Conservation (phyloP, 2,797 vertebrate genomes). For the Amblyraja radiata region DNA sequence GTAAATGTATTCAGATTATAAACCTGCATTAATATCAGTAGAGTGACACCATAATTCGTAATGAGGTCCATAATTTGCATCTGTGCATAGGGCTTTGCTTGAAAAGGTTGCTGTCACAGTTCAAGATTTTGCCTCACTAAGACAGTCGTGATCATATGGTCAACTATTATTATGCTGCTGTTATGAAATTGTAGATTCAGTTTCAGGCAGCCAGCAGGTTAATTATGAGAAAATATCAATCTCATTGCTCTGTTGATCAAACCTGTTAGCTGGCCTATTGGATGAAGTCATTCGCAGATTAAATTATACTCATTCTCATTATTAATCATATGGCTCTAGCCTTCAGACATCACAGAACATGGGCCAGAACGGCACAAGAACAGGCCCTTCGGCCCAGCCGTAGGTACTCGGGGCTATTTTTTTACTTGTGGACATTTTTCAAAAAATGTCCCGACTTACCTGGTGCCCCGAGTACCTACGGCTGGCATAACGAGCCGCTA, state of each 20-base stretch:
- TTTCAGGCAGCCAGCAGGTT: neutral
- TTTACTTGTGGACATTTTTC: too few relatives aligned
- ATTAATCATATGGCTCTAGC: neutral
- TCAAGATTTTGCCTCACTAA: neutral
- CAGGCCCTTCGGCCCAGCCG: too few relatives aligned
- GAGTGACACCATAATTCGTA: neutral
- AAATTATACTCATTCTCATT: too few relatives aligned
- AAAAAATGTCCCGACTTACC: too few relatives aligned
- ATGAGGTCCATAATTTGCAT: neutral
- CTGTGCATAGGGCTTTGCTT: neutral
- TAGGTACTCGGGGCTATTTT: too few relatives aligned
- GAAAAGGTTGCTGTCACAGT: neutral
- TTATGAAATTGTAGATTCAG: neutral
- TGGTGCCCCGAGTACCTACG: too few relatives aligned
- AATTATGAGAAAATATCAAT: neutral
- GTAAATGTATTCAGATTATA: slow-evolving; percentile 27
- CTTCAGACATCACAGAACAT: neutral
- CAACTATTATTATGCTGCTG: neutral
- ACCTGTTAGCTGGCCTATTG: neutral
- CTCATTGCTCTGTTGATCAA: neutral
- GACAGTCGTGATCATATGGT: neutral
- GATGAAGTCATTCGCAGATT: neutral
- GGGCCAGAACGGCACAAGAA: too few relatives aligned
- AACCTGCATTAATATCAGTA: too few relatives aligned
- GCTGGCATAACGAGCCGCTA: too few relatives aligned